phyloP scores from a whole-genome alignment of 2,888 invertebrate species.

The Rapana venosa region DNA sequence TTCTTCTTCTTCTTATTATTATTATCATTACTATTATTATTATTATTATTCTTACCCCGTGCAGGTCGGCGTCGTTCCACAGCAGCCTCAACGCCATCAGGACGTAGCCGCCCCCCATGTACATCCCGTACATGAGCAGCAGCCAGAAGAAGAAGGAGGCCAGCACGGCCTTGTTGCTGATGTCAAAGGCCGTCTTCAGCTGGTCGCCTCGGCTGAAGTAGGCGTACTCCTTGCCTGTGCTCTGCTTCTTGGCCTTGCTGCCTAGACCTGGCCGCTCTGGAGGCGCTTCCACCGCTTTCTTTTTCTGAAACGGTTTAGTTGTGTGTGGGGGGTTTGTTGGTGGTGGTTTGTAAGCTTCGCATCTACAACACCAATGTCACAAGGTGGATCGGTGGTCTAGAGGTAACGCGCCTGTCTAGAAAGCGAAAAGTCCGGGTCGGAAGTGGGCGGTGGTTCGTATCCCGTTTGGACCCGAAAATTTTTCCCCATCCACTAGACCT shows the following conservation, averaged over 20 bases:
- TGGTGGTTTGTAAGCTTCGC: too few relatives aligned
- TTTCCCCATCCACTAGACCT: too few relatives aligned
- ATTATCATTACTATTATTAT: too few relatives aligned
- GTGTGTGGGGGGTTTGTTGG: too few relatives aligned
- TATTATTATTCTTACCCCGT: slow-evolving; percentile 49
- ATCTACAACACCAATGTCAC: too few relatives aligned
- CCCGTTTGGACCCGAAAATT: too few relatives aligned
- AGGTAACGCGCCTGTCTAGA: too few relatives aligned
- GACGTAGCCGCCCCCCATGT: slow-evolving; percentile 20
- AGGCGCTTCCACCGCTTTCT: background rate
- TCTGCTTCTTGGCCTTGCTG: slow-evolving; percentile 3
- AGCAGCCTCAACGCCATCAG: slow-evolving; percentile 20
- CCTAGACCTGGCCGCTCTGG: background rate
- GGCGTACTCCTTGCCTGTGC: slow-evolving; percentile 44
- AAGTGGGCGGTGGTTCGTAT: too few relatives aligned
- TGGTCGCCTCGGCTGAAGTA: slow-evolving; percentile 33
- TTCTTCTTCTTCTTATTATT: too few relatives aligned
- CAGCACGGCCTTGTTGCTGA: slow-evolving; percentile 46
- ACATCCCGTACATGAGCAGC: slow-evolving; percentile 33
- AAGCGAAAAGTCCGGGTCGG: too few relatives aligned
- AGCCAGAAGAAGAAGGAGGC: slow-evolving; percentile 51
- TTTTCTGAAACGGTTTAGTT: background rate
- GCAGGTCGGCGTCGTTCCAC: slow-evolving; percentile 37
- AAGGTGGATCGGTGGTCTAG: too few relatives aligned
- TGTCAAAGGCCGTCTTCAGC: slow-evolving; percentile 46